phyloP scores from a whole-genome alignment of 2,113 vertebrate species.

The Daphoenositta chrysoptera region DNA sequence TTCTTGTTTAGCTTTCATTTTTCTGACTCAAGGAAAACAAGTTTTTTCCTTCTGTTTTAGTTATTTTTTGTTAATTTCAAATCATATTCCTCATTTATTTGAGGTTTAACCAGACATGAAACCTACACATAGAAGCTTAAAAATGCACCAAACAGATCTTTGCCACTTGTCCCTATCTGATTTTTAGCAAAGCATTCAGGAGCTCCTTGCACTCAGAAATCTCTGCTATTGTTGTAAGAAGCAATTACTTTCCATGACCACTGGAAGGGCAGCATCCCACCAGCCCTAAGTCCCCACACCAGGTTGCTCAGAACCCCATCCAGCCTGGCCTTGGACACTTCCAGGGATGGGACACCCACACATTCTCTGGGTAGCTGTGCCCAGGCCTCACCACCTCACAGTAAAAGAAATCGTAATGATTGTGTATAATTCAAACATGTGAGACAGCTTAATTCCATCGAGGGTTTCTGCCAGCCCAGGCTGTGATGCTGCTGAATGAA shows the following conservation, averaged over 20 bases:
- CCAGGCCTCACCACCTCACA: not conserved
- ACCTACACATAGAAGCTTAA: not conserved
- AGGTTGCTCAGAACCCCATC: not conserved
- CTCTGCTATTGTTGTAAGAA: fast-evolving
- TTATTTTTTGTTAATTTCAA: not conserved
- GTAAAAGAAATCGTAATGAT: not conserved
- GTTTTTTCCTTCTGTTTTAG: not conserved
- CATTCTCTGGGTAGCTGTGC: not conserved
- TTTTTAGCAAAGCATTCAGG: not conserved
- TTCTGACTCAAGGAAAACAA: not conserved
- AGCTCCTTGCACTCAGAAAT: not conserved
- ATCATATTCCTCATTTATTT: not conserved
- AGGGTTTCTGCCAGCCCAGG: not conserved
- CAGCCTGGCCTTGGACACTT: not conserved
- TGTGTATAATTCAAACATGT: fast-evolving
- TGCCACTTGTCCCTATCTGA: not conserved
- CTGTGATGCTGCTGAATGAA: not conserved
- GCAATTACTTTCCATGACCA: not conserved
- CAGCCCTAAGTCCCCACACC: not conserved
- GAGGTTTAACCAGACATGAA: not conserved
- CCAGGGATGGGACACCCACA: not conserved
- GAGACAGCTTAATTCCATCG: fast-evolving
- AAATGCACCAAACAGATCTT: not conserved
- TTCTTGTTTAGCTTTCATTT: not conserved
- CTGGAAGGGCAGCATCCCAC: not conserved